Base-by-base conservation (phyloP, 2,888 invertebrate species). In the Drosophila meridionalis region DNA sequence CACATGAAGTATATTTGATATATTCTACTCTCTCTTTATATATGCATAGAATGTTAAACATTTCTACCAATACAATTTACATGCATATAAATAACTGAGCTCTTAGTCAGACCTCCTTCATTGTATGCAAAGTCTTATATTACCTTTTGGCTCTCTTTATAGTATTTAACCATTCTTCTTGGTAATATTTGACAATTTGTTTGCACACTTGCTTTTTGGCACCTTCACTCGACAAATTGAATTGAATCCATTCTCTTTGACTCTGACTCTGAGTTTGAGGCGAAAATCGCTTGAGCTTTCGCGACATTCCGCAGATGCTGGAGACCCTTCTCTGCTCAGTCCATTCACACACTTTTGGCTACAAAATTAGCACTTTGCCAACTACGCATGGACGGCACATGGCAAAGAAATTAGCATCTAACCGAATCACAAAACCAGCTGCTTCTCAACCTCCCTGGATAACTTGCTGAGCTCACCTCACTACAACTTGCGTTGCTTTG, bases 351-450 rank as follows among this genome's bases (percentile, higher is more conserved):
- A 50, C 20, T 36, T 26, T 72, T 60, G 60, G 48, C 60, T 42
- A 64, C 20, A 40, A 81, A 80, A 78, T 78, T 78, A 78, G 78
- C 78, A 78, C 78, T 69, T 77, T 64, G 56, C 48, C 45, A 64
- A 61, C 55, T 56, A 77, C 78, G 78, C 78, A 60, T 72, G 76
- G 53, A 20, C 53, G 60, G 69, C 69, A 66, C 69, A 74, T 70
- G 70, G 76, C 80, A 80, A 40, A 34, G 65, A 78, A 78, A 80
- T 78, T 78, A 81, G 78, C 81, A 57, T 69, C 66, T 77, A 61
- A 69, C 69, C 73, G 77, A 63, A 52, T 45, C 72, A 64, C 61
- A 76, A 68, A 70, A 50, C 28, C 45, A n/a, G 30, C 20, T 58
- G 38, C 57, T 9, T n/a, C 8, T n/a, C 45, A 4, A 0, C 9